phyloP scores from a whole-genome alignment of 2,888 invertebrate species.

The Synergus japonicus region DNA sequence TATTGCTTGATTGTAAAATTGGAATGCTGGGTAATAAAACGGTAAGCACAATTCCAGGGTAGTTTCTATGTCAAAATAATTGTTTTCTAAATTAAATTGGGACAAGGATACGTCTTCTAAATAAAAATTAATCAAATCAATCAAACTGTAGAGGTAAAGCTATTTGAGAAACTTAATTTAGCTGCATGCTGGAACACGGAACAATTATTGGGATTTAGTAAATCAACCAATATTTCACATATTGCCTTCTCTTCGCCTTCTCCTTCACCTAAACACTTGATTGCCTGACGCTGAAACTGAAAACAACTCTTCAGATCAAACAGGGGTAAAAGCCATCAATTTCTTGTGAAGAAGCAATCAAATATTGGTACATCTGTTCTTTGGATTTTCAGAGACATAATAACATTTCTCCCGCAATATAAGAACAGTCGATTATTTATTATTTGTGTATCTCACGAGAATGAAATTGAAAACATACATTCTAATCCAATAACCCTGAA shows the following conservation, averaged over 20 bases:
- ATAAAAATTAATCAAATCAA: too few species aligned
- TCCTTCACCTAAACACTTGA: background rate
- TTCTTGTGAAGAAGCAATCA: conserved; percentile 47
- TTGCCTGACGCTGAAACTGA: background rate
- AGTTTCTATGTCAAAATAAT: background rate
- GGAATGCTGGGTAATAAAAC: conserved; percentile 82
- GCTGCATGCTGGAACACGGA: conserved; percentile 43
- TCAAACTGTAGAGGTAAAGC: background rate
- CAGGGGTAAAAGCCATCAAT: conserved; percentile 49
- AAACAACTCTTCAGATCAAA: conserved; percentile 41
- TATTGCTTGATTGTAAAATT: conserved; percentile 81
- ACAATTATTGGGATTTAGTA: background rate
- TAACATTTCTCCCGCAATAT: background rate
- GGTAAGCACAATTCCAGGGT: conserved; percentile 73
- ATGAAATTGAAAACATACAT: background rate
- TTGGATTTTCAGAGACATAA: background rate
- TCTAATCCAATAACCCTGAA: background rate
- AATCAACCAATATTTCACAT: background rate
- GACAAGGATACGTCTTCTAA: too few species aligned
- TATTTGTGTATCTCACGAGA: background rate
- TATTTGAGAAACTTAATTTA: background rate
- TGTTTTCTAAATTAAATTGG: too few species aligned
- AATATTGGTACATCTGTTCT: conserved; percentile 47
- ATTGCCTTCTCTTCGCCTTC: conserved; percentile 42
- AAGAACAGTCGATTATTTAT: background rate